Evolutionary conservation across 92 coral and sea anemone species (phyloP).

Genomic region (Zoanthus gigantus): DNA sequence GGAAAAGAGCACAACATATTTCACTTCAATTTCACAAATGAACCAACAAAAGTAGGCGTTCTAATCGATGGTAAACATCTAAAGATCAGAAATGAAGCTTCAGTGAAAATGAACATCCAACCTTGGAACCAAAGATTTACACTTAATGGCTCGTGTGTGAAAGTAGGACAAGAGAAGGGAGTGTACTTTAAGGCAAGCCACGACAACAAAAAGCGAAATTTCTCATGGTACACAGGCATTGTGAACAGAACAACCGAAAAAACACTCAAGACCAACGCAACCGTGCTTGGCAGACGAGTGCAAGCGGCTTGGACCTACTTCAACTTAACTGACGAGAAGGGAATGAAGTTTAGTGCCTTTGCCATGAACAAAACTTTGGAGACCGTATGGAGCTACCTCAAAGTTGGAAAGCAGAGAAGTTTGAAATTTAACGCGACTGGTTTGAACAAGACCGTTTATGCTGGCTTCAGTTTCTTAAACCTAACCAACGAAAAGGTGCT

Average conservation of each 20-base stretch:
- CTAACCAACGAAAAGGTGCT: slow-evolving; percentile 64
- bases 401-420: slow-evolving; percentile 71
- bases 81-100: slow-evolving; percentile 71
- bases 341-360: slow-evolving; percentile 72
- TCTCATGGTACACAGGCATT: slow-evolving; percentile 84
- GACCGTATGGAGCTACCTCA: slow-evolving; percentile 63
- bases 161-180: slow-evolving; percentile 78
- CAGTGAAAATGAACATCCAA: slow-evolving; percentile 65
- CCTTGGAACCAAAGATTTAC: slow-evolving; percentile 85
- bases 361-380: slow-evolving; percentile 73
- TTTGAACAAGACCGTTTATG: slow-evolving; percentile 64
- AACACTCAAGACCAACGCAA: slow-evolving; percentile 84
- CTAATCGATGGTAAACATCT: slow-evolving; percentile 74
- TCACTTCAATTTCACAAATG: slow-evolving; percentile 74
- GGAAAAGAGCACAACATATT: slow-evolving; percentile 74
- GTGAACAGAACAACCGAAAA: slow-evolving; percentile 77
- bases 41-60: slow-evolving; percentile 73
- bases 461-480: slow-evolving; percentile 78
- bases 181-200: slow-evolving; percentile 87
- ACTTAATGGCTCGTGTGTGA: slow-evolving; percentile 73
- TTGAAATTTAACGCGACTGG: slow-evolving; percentile 74
- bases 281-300: slow-evolving; percentile 80
- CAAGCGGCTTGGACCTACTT: slow-evolving; percentile 73
- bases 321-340: slow-evolving; percentile 71
- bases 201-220: slow-evolving; percentile 84